phyloP scores from a whole-genome alignment of 2,888 invertebrate genomes.

The Andrena bucephala region DNA sequence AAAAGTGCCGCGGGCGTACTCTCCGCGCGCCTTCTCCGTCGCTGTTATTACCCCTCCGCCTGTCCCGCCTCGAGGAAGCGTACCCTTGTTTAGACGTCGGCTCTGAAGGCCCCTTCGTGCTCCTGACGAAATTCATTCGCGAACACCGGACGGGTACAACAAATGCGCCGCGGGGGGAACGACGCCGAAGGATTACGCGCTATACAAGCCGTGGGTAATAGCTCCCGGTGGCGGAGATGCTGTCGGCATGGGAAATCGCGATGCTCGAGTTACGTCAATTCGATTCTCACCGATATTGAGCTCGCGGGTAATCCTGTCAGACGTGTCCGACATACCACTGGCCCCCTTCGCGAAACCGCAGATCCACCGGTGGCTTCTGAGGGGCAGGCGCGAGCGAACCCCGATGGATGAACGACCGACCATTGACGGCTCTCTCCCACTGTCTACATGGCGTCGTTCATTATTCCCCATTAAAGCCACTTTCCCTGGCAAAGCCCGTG shows the following conservation, averaged over 20 bases:
- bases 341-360: constrained; percentile 66
- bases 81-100: constrained; percentile 2
- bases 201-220: not conserved
- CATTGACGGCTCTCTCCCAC: constrained; percentile 25
- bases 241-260: constrained; percentile 20
- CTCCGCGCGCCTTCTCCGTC: constrained; percentile 39
- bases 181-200: too few relatives aligned
- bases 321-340: constrained; percentile 66
- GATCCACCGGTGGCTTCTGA: constrained; percentile 5
- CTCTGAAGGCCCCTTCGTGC: not conserved
- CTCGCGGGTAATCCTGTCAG: constrained; percentile 68
- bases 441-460: constrained; percentile 11
- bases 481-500: constrained; percentile 61
- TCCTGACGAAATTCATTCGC: constrained; percentile 3
- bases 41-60: constrained; percentile 50
- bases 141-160: not conserved
- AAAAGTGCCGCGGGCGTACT: constrained; percentile 65
- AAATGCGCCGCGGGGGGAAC: not conserved
- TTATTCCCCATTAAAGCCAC: constrained; percentile 55
- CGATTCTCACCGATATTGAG: constrained; percentile 64
- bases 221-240: constrained; percentile 12
- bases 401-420: constrained; percentile 12
- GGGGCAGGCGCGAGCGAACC: constrained; percentile 35
- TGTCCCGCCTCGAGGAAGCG: constrained; percentile 18
- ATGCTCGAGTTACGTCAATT: constrained; percentile 63